Evolutionary conservation across 2,888 invertebrate genomes (phyloP), one percentile per base, ranked within the genome.

Genomic region (Protophormia terraenovae): DNA sequence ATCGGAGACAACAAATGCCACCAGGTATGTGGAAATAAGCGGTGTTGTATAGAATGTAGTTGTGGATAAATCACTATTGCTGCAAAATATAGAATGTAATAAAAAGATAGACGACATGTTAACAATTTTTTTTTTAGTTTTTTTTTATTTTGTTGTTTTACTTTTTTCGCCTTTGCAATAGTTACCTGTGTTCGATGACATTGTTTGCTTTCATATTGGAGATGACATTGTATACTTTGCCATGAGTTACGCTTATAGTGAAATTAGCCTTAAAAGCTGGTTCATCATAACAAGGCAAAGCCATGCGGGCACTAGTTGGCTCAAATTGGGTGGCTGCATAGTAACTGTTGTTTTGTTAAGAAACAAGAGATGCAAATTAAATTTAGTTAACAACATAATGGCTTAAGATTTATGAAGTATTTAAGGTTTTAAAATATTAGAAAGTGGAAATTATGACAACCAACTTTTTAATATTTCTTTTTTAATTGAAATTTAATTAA

Each of bases 271-370:
- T 96, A 41, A 94, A 91, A 0, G 93, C 93, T 0, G 97, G 96
- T 89, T 96, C 96, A 89, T 97, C 97, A 89, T 95, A 96, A 89
- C 96, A 96, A 0, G 97, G 97, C 90, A 97, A 96, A 0, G 95
- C 96, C 14, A 94, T 93, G 0, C 96, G 94, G 0, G 95, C 95
- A 84, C 94, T 94, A 0, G 94, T 95, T 0, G 96, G 94, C 89
- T 96, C 95, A 73, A 96, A 94, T 86, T 96, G 96, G 0, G 96
- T 95, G 0, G 95, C 94, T 1, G 95, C 94, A 6, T 96, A 90
- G 66, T 90, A 91, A 3, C 91, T 92, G 80, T 12, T 58, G 14
- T 41, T 41, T 14, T n/a, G 55, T 8, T 24, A 53, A 53, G 24
- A 24, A 8, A 27, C 8, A 45, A n/a, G 24, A 62, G 6, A 7